phyloP scores from a whole-genome alignment of 1,140 invertebrate species.

The Anoplolepis gracilipes region DNA sequence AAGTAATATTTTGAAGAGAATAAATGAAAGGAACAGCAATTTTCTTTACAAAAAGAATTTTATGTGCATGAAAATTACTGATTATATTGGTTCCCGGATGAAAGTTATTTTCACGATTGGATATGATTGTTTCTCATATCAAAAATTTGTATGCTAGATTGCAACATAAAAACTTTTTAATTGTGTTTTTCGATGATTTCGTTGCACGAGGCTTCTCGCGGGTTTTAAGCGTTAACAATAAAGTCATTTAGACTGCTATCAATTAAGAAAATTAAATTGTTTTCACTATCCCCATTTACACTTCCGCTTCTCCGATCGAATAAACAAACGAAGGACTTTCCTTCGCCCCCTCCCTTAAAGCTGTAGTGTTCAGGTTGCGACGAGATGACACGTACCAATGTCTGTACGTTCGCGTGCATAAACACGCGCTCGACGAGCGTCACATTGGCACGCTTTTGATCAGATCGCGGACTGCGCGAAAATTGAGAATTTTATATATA shows the following conservation, averaged over 20 bases:
- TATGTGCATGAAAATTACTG: neutral
- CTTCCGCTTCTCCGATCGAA: conserved; percentile 42
- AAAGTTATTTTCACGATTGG: conserved; percentile 17
- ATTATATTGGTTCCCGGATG: conserved; percentile 1
- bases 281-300: conserved; percentile 30
- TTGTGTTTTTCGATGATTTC: neutral
- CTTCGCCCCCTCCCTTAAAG: conserved; percentile 19
- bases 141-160: neutral
- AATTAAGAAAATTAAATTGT: conserved; percentile 57
- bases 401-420: conserved; percentile 17
- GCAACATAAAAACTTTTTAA: neutral
- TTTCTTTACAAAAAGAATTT: neutral
- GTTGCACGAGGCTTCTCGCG: conserved; percentile 44
- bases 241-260: conserved; percentile 63
- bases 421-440: conserved; percentile 5
- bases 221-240: conserved; percentile 47
- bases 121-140: neutral
- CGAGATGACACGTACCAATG: conserved; percentile 67
- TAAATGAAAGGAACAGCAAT: neutral
- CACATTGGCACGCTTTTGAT: conserved; percentile 69
- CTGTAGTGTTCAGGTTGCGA: conserved; percentile 84
- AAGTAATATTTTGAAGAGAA: neutral
- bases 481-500: conserved; percentile 77
- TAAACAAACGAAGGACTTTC: conserved; percentile 28
- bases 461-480: conserved; percentile 77